Evolutionary conservation across 2,113 vertebrate genomes (phyloP).

Genomic region (Neomonachus schauinslandi): DNA sequence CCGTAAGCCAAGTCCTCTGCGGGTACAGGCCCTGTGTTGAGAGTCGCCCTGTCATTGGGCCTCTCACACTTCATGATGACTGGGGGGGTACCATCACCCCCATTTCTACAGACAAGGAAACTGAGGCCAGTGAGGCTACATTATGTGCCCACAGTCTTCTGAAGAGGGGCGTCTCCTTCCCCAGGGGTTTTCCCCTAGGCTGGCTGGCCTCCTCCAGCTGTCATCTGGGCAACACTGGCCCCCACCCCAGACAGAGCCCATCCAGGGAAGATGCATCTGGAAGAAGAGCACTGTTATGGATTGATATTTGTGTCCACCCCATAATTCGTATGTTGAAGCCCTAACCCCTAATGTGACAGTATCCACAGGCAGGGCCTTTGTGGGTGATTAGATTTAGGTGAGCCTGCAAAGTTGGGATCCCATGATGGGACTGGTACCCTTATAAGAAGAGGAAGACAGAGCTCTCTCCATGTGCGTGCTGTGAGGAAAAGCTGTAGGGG

Average conservation of each 20-base stretch:
- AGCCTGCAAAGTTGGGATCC: not conserved
- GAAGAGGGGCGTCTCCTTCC: not conserved
- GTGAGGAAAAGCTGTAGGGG: not conserved
- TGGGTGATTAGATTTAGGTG: not conserved
- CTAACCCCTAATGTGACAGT: too few species aligned
- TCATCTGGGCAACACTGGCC: not conserved
- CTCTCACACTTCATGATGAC: not conserved
- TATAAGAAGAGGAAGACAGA: not conserved
- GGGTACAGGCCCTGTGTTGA: not conserved
- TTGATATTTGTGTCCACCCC: not conserved
- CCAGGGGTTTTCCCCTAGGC: not conserved
- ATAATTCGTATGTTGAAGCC: not conserved
- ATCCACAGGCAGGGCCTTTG: not conserved
- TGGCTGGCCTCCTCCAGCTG: not conserved
- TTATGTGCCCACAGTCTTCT: accelerated
- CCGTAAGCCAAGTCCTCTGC: not conserved
- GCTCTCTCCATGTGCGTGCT: not conserved
- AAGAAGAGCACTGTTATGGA: not conserved
- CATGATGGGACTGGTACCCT: not conserved
- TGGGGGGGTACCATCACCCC: too few species aligned
- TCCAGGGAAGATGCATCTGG: not conserved
- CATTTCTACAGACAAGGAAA: not conserved
- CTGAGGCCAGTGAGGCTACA: not conserved
- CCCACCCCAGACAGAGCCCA: not conserved
- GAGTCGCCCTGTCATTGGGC: not conserved